Conservation (phyloP, 1,140 invertebrate genomes). For the Lepidotrigona ventralis region DNA sequence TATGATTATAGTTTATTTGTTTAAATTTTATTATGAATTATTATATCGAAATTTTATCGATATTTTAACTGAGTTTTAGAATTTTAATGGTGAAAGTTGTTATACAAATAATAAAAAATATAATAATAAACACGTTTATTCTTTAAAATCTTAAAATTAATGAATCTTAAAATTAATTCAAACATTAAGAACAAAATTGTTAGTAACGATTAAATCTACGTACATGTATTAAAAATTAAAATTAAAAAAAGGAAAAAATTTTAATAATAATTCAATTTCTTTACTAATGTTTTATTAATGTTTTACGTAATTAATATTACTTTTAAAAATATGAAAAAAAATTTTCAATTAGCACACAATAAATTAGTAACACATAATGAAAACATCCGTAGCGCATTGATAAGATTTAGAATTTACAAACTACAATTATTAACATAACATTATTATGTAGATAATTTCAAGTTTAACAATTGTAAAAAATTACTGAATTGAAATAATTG, state of each 20-base stretch:
- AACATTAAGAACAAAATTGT: neutral
- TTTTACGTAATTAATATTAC: neutral
- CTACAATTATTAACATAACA: neutral
- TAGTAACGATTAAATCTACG: neutral
- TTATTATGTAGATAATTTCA: neutral
- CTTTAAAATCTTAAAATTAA: too few species aligned
- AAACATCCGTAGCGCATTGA: neutral
- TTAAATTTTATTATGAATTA: neutral
- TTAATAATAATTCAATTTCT: neutral
- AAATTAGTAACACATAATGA: neutral
- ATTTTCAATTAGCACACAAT: neutral
- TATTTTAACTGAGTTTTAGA: too few species aligned
- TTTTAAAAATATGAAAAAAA: neutral
- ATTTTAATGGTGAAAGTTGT: neutral
- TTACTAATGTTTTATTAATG: neutral
- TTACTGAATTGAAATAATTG: neutral
- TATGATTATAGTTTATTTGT: neutral
- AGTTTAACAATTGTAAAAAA: neutral
- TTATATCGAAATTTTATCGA: neutral
- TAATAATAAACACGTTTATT: neutral
- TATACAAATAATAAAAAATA: neutral
- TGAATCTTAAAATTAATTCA: too few species aligned
- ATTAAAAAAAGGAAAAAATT: too few species aligned
- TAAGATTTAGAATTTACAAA: neutral
- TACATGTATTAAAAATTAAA: neutral